Evolutionary conservation across 35 echinoderm and acorn worm genomes (phyloP), one percentile per base, ranked within the genome.

Genomic region (Nesometra sesokonis): DNA sequence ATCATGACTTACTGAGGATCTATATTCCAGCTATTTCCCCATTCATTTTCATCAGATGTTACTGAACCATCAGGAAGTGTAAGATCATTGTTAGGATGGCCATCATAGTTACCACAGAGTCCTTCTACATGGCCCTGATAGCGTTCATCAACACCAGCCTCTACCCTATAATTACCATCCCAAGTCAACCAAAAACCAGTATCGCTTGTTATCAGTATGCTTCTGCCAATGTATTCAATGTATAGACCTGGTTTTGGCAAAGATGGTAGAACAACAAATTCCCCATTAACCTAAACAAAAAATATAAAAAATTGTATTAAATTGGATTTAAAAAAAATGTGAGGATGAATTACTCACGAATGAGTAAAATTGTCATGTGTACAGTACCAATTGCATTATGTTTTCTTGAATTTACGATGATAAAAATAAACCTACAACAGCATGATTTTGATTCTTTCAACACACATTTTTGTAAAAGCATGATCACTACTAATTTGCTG

Each of bases 21-120:
- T 5, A 85, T 46, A 52, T 77, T 85, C 84, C 84, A 85, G 46
- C 84, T 85, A 85, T 85, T 35, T 37, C 84, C 84, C 52, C 39
- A 85, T 85, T 85, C 84, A 30, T 67, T 67, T 30, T 33, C 84
- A 85, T 67, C 46, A 23, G 37, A 37, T 5, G 46, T 77, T 33
- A 85, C 30, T 32, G 35, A 19, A 38, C 82, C 82, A 83, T 83
- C 39, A 7, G 82, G 32, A 3, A 83, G 32, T 40, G 39, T 35
- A 40, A 67, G 52, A 35, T 85, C 84, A 77, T 85, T 85, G 0
- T 4, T 57, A 32, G 15, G 84, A 29, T 85, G 29, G 23, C 46
- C 84, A 46, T 85, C 84, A 35, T 77, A 85, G 19, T 67, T 52
- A 85, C 84, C 84, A 85, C 84, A 85, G n/a, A 85, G 27, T 5